Evolutionary conservation across 2,113 vertebrate species (phyloP).

Genomic region (Perccottus glenii): DNA sequence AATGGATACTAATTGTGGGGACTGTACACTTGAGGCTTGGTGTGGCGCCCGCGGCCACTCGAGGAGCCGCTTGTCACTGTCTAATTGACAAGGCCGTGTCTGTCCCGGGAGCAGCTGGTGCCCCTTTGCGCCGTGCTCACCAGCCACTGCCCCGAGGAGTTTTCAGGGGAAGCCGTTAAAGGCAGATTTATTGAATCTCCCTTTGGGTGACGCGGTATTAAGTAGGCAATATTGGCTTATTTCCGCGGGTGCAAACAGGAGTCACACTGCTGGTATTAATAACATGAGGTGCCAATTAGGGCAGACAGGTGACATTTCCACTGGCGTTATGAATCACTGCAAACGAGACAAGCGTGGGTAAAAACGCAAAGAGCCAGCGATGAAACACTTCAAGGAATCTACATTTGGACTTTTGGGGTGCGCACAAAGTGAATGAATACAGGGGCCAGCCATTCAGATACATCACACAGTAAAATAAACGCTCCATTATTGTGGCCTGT

Average conservation of each 20-base stretch:
- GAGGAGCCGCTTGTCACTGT: slow-evolving; percentile 95
- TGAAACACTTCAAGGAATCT: slow-evolving; percentile 53
- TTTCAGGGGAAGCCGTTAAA: slow-evolving; percentile 90
- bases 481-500: slow-evolving; percentile 66
- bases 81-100: slow-evolving; percentile 99
- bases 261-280: slow-evolving; percentile 86
- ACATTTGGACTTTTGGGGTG: slow-evolving; percentile 44
- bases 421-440: slow-evolving; percentile 57
- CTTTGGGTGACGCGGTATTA: slow-evolving; percentile 90
- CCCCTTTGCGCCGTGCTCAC: slow-evolving; percentile 90
- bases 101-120: slow-evolving; percentile 99
- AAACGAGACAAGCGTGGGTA: slow-evolving; percentile 66
- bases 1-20: slow-evolving; percentile 98
- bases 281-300: slow-evolving; percentile 85
- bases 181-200: slow-evolving; percentile 98
- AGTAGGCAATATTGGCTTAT: slow-evolving; percentile 85
- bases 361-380: slow-evolving; percentile 37
- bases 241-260: slow-evolving; percentile 79
- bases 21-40: slow-evolving; percentile 86
- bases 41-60: slow-evolving; percentile 87
- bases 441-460: slow-evolving; percentile 53
- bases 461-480: slow-evolving; percentile 74
- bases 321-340: slow-evolving; percentile 73
- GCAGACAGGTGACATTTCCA: slow-evolving; percentile 88
- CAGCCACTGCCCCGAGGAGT: slow-evolving; percentile 89